Percentiles rank a stretch among this genome's conserved stretches.
phyloP scores from a whole-genome alignment of 2,797 vertebrate genomes.

The Amblyraja radiata region DNA sequence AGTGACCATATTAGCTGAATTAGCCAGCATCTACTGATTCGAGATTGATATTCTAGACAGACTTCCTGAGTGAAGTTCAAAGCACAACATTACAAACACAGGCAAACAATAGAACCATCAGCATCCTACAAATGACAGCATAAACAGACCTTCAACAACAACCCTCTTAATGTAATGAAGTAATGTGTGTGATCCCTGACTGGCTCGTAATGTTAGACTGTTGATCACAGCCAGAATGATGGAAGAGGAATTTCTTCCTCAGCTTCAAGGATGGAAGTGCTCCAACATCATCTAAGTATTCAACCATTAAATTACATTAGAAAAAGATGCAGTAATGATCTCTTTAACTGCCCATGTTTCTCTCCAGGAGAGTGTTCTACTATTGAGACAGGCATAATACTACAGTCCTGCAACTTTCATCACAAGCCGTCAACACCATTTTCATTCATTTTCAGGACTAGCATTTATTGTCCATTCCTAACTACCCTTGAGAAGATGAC shows the following conservation, averaged over 20 bases:
- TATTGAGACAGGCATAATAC: background rate
- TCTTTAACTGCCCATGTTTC: background rate
- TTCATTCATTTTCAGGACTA: no score
- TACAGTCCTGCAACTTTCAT: background rate
- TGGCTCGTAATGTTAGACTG: background rate
- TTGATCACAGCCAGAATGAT: background rate
- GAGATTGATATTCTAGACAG: no score
- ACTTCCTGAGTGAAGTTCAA: background rate
- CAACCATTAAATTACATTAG: background rate
- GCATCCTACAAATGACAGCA: background rate
- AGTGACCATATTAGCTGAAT: background rate
- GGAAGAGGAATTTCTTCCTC: background rate
- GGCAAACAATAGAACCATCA: background rate
- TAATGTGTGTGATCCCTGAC: background rate
- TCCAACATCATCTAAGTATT: constrained; percentile 3
- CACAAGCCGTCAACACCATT: background rate
- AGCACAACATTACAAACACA: background rate
- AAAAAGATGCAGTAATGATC: background rate
- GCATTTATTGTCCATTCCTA: no score
- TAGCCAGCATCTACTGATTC: background rate
- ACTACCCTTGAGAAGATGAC: no score
- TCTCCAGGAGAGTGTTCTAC: background rate
- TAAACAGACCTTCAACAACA: background rate
- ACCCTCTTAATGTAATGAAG: background rate
- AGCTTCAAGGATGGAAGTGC: background rate